phyloP scores from a whole-genome alignment of 2,888 invertebrate genomes.

The Lomographa bimaculata region DNA sequence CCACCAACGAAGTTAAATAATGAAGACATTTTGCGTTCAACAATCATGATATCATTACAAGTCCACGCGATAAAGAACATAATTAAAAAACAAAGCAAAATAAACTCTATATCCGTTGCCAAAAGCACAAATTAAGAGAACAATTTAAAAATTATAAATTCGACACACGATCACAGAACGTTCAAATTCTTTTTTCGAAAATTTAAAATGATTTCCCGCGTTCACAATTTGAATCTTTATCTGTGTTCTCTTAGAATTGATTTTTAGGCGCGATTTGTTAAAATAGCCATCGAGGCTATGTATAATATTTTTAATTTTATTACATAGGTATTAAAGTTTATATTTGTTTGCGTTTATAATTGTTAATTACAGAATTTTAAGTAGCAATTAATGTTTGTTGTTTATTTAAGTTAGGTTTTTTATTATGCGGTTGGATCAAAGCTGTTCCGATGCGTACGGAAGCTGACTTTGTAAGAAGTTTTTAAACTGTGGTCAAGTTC shows the following conservation, averaged over 20 bases:
- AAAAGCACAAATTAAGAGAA: slow-evolving; percentile 4
- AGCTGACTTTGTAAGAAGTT: slow-evolving; percentile 23
- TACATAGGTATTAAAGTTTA: slow-evolving; percentile 3
- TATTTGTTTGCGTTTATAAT: slow-evolving; percentile 23
- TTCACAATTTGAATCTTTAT: slow-evolving; percentile 10
- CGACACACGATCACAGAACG: slow-evolving; percentile 24
- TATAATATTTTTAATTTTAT: slow-evolving; percentile 5
- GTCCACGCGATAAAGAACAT: slow-evolving; percentile 49
- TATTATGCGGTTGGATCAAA: slow-evolving; percentile 26
- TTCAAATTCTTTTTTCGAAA: slow-evolving; percentile 23
- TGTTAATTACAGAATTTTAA: slow-evolving; percentile 36
- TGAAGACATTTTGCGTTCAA: slow-evolving; percentile 68
- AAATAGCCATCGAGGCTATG: not conserved
- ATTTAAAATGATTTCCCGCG: slow-evolving; percentile 13
- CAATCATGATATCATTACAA: slow-evolving; percentile 53
- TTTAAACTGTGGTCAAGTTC: slow-evolving; percentile 14
- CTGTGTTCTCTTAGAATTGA: slow-evolving; percentile 3
- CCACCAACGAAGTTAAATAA: slow-evolving; percentile 68
- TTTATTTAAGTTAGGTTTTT: slow-evolving; percentile 39
- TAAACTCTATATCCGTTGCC: slow-evolving; percentile 9
- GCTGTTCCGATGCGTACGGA: slow-evolving; percentile 29
- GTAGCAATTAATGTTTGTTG: slow-evolving; percentile 39
- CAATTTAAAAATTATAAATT: slow-evolving; percentile 23
- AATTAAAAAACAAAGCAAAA: slow-evolving; percentile 19
- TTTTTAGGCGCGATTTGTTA: slow-evolving; percentile 7